Base-by-base conservation (phyloP, 1,140 invertebrate genomes). In the Philopotamus ludificatus region DNA sequence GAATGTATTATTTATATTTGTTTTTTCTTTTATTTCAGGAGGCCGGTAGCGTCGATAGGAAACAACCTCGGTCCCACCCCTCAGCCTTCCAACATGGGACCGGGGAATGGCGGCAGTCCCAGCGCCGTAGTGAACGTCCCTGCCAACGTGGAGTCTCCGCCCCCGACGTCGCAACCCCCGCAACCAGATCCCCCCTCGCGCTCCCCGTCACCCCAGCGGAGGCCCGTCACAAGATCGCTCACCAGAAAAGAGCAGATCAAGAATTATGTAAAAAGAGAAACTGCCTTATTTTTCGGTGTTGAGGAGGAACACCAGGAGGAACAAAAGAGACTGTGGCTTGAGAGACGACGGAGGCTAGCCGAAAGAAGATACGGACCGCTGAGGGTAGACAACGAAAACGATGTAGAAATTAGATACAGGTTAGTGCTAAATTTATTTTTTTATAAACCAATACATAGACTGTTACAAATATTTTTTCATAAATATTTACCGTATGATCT, bases 251-350 rank as follows among this genome's bases (percentile, higher is more conserved):
- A 79, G 26, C 73, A 75, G 39, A 75, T 79, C 28, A 78, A 76
- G 63, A 82, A 87, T 70, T 91, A 89, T 74, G 85, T 91, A 63
- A 89, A 86, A 73, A 81, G 85, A 65, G 89, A 90, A 74, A 89
- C 89, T 15, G 87, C 88, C 12, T 86, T 85, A 57, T 92, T 92
- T 75, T 91, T 92, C 74, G 90, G 90, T 4, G 86, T 92, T 26
- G 85, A 89, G 71, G 86, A 88, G 70, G 84, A 88, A 71, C 85
- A 86, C 51, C 88, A 91, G 75, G 81, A 83, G 25, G 79, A 85
- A 67, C 87, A 91, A 76, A 84, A 83, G 71, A 78, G 85, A 67
- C 76, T 88, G 75, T 92, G 90, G 90, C 78, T 87, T 58, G 88
- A 90, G 70, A 80, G 90, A 73, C 81, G 89, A 71, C 85, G 87